Evolutionary conservation across 2,888 invertebrate species (phyloP).

Genomic region (Odontomyia ornata): DNA sequence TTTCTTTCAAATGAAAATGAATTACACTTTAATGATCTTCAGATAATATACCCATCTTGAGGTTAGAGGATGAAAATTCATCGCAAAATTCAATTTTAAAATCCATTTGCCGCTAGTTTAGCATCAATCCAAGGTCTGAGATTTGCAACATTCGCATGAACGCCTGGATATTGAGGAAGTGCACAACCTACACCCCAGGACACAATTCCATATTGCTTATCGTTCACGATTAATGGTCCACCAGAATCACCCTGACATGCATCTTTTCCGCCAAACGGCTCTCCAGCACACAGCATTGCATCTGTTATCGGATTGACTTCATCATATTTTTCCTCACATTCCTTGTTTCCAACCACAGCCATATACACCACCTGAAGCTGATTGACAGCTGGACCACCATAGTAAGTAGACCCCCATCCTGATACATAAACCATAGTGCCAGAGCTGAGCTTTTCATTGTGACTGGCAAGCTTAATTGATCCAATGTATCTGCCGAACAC

Average conservation of each 20-base stretch:
- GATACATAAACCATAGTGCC: slow-evolving; percentile 39
- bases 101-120: slow-evolving; percentile 7
- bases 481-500: neutral
- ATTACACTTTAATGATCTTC: too few relatives aligned
- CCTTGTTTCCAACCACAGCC: slow-evolving; percentile 55
- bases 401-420: slow-evolving; percentile 46
- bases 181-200: slow-evolving; percentile 41
- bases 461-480: neutral
- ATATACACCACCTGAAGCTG: slow-evolving; percentile 37
- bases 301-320: slow-evolving; percentile 61
- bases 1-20: too few relatives aligned
- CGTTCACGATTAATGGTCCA: slow-evolving; percentile 30
- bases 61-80: too few relatives aligned
- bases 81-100: too few relatives aligned
- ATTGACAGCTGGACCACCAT: slow-evolving; percentile 9
- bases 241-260: slow-evolving; percentile 44
- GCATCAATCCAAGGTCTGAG: slow-evolving; percentile 40
- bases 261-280: slow-evolving; percentile 60
- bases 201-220: slow-evolving; percentile 32
- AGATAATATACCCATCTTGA: too few relatives aligned
- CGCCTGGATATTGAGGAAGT: slow-evolving; percentile 29
- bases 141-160: slow-evolving; percentile 36
- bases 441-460: slow-evolving; percentile 20
- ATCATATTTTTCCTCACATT: slow-evolving; percentile 44
- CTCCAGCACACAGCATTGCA: slow-evolving; percentile 67